A percentile compares a stretch with the other conserved stretches of the same genome.
Evolutionary conservation across 2,113 vertebrate species (phyloP).

Genomic region (Sakesphorus luctuosus): DNA sequence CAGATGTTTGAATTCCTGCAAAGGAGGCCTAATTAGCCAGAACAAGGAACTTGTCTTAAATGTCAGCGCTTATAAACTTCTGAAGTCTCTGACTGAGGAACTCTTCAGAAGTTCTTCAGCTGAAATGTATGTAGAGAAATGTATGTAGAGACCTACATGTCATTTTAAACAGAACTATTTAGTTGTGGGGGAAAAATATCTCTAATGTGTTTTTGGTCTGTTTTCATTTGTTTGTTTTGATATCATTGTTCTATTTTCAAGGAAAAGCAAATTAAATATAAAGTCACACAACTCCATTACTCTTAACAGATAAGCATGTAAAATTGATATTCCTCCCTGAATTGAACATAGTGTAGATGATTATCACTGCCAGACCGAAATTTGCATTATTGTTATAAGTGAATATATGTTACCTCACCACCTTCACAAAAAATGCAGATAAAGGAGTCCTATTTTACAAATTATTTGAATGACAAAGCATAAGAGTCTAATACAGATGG

Average conservation of each 20-base stretch:
- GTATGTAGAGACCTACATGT: not conserved
- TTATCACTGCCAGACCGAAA: not conserved
- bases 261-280: not conserved
- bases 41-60: not conserved
- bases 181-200: rapidly evolving
- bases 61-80: not conserved
- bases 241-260: not conserved
- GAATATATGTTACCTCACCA: not conserved
- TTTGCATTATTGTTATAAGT: not conserved
- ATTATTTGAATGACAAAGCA: not conserved
- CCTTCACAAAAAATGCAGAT: not conserved
- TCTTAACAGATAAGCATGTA: not conserved
- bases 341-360: not conserved
- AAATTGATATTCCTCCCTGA: not conserved
- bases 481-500: not conserved
- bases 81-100: not conserved
- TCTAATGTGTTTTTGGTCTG: not conserved
- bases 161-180: not conserved
- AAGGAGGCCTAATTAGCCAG: not conserved
- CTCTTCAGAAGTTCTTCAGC: not conserved
- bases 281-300: not conserved
- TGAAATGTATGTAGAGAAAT: not conserved
- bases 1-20: not conserved
- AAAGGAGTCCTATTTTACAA: not conserved
- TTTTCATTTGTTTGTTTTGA: not conserved